Evolutionary conservation across 2,113 vertebrate genomes (phyloP).

Genomic region (Carlito syrichta): DNA sequence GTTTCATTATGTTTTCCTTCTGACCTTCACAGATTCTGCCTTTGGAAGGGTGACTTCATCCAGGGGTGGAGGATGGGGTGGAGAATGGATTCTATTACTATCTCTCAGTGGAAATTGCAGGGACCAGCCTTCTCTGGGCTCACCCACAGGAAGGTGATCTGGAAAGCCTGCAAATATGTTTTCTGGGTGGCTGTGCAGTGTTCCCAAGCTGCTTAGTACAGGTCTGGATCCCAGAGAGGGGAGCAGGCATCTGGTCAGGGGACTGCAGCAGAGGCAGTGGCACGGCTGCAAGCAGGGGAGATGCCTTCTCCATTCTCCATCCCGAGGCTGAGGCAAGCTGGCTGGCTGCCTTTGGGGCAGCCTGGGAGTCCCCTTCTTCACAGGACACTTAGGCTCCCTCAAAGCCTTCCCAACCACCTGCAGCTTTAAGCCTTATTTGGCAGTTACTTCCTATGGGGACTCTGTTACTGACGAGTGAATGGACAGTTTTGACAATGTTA

Average conservation of each 20-base stretch:
- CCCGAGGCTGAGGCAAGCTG: too few relatives aligned
- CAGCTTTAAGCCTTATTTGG: neutral
- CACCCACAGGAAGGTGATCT: neutral
- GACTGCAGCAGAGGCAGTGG: neutral
- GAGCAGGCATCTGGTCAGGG: neutral
- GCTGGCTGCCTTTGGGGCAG: neutral
- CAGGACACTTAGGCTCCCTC: rapidly evolving
- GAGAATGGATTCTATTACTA: too few relatives aligned
- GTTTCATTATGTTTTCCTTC: neutral
- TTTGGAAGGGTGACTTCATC: neutral
- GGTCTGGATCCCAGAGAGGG: neutral
- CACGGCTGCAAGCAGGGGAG: neutral
- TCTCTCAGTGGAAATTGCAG: neutral
- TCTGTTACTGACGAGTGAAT: neutral
- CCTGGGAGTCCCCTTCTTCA: too few relatives aligned
- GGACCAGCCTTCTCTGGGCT: neutral
- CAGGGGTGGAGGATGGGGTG: neutral
- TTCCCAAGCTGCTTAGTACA: neutral
- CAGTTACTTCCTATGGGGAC: neutral
- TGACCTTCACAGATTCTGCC: neutral
- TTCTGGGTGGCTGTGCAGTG: neutral
- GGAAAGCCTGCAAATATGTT: constrained; percentile 13
- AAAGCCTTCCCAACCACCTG: neutral
- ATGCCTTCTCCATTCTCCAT: too few relatives aligned
- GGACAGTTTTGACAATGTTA: neutral